Evolutionary conservation across 1,140 invertebrate genomes (phyloP), one percentile per base, ranked within the genome.

Genomic region (Drosophila quadrilineata): DNA sequence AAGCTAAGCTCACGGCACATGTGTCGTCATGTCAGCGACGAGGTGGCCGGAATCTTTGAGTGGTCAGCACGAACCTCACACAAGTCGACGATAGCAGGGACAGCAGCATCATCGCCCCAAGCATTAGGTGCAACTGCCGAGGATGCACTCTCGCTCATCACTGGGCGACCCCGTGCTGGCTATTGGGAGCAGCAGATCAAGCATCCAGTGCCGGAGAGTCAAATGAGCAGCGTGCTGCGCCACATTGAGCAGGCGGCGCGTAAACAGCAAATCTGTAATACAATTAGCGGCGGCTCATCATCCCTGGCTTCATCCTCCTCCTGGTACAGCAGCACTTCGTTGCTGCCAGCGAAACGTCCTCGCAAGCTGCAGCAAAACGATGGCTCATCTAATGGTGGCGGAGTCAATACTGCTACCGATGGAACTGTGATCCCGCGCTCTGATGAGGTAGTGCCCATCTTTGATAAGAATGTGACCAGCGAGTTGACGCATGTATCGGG

Each of bases 1-100:
- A 95, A 96, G 77, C 88, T 96, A 4, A 95, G 97, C 88, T 92
- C 93, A 0, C 91, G 92, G 43, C 90, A 93, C 10, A 91, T 96
- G 65, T 94, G 95, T 8, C 92, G 93, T 43, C 95, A 96, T 85
- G 91, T 94, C 17, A 93, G 93, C 45, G 93, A 95, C 54, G 95
- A 98, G 88, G 92, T 95, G 1, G 92, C 92, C 9, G 92, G 93
- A 50, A 91, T 96, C 52, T 90, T 96, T 80, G 93, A 95, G 82
- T 90, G 94, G 87, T 93, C 94, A 31, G 93, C 94, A 56, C 91
- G 89, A 85, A 87, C 9, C 1, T 85, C 80, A 0, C 50, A 86
- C 22, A 85, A 85, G 10, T n/a, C n/a, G n/a, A n/a, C n/a, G n/a
- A n/a, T n/a, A n/a, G n/a, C n/a, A n/a, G n/a, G n/a, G n/a, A n/a